Base-by-base conservation (phyloP, 2,888 invertebrate genomes). In the Tipula lateralis region DNA sequence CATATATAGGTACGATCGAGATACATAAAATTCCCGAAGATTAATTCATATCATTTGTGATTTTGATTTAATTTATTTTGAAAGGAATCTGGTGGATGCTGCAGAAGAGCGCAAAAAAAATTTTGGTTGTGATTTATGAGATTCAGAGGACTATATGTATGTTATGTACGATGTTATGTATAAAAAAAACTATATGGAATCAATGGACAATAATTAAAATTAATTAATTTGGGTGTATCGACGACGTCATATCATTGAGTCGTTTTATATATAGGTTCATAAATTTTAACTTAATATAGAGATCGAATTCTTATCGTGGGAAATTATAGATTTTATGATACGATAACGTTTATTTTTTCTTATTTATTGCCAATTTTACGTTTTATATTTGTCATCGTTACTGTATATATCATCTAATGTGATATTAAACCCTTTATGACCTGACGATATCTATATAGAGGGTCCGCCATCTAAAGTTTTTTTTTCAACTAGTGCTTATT, bases 21-120 rank as follows among this genome's bases (percentile, higher is more conserved):
- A 24, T 9, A 66, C 24, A 66, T 24, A 66, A 66, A 66, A 66
- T 66, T 66, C 9, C n/a, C 66, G 66, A 24, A 66, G 66, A 66
- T 66, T 66, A 66, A 66, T 66, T 66, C 66, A 66, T 66, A 24
- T 66, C 66, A 66, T 66, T 66, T 66, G 66, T 66, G 66, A 66
- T 66, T 66, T 66, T 66, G 66, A 66, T 66, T 66, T 66, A 66
- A 66, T 66, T 66, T 66, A 66, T 66, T 24, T 66, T 66, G 66
- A 66, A 66, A 66, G 66, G 24, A 66, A 66, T 66, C 24, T 66
- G 66, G 24, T 66, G 24, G 24, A 66, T 66, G 66, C 24, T 66
- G 66, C 66, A 66, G n/a, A 19, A 24, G 7, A 19, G 19, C 9
- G 24, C 66, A 66, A 66, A 19, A 66, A 24, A 66, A 24, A 9